These are phyloP conservation scores for Prunella strophiata DNA, from an alignment of 2,797 vertebrate genomes.

Conservation along the genomic window DNA sequence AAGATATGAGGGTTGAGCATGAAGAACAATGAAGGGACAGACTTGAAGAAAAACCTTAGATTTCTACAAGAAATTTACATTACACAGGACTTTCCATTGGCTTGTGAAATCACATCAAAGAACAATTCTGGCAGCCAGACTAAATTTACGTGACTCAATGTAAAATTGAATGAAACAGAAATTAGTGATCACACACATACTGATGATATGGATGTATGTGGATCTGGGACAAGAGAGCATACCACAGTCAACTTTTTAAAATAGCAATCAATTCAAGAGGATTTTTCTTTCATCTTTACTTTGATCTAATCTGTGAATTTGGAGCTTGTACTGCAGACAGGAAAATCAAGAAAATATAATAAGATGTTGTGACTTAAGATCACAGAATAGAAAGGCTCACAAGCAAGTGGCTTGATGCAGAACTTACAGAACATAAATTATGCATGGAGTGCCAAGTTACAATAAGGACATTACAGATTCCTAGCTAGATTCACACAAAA, in stretches of 20 bases:
- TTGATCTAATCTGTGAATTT: background rate
- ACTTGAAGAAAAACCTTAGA: background rate
- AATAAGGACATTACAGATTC: background rate
- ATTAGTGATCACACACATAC: background rate
- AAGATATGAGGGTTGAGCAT: background rate
- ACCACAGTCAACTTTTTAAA: background rate
- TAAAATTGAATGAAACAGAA: background rate
- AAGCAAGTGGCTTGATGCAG: background rate
- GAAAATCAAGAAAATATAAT: background rate
- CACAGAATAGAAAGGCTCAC: background rate
- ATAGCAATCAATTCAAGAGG: background rate
- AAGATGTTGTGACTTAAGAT: background rate
- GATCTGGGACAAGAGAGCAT: background rate
- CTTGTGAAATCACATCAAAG: background rate
- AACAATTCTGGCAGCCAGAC: background rate
- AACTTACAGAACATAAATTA: slow-evolving; percentile 22
- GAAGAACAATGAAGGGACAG: background rate
- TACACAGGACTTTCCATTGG: background rate
- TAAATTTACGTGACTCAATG: background rate
- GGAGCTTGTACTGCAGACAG: background rate
- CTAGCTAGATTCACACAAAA: background rate
- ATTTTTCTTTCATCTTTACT: background rate
- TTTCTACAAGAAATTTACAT: background rate
- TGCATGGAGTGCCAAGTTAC: background rate
- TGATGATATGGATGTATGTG: rapidly evolving